Evolutionary conservation across 1,140 invertebrate species (phyloP).

Genomic region (Drosophila bocqueti): DNA sequence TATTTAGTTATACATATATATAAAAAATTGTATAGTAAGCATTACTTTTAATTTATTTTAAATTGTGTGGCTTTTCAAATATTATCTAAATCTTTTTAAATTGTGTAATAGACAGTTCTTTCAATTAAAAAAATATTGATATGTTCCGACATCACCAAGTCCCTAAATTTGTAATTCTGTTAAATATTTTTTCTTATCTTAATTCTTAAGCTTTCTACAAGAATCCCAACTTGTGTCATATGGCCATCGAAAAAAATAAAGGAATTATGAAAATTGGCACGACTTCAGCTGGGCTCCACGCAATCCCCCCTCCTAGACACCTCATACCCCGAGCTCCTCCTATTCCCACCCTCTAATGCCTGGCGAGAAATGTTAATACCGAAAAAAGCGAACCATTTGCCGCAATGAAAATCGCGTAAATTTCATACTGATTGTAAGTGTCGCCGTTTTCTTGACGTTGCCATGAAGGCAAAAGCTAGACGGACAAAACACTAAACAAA

Average conservation of each 20-base stretch:
- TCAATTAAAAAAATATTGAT: too few relatives aligned
- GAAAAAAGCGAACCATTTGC: constrained; percentile 81
- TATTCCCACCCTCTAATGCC: constrained; percentile 8
- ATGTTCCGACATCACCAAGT: too few relatives aligned
- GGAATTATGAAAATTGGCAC: constrained; percentile 72
- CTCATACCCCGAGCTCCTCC: constrained; percentile 4
- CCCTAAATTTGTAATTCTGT: too few relatives aligned
- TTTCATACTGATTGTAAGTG: constrained; percentile 82
- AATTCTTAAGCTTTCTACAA: too few relatives aligned
- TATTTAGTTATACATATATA: too few relatives aligned
- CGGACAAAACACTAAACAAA: constrained; percentile 5
- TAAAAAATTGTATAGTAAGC: too few relatives aligned
- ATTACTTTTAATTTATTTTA: too few relatives aligned
- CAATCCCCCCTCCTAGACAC: constrained; percentile 1
- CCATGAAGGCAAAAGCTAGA: constrained; percentile 33
- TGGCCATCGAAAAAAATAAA: constrained; percentile 11
- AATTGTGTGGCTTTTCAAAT: too few relatives aligned
- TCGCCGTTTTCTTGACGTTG: constrained; percentile 76
- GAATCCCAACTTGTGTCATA: not conserved
- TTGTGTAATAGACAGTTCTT: too few relatives aligned
- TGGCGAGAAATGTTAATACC: constrained; percentile 79
- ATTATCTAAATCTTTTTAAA: too few relatives aligned
- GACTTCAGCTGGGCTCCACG: constrained; percentile 49
- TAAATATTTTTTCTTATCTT: too few relatives aligned
- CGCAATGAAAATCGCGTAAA: constrained; percentile 82